Conservation (phyloP, 2,797 vertebrate genomes). For the Holocentrus rufus region DNA sequence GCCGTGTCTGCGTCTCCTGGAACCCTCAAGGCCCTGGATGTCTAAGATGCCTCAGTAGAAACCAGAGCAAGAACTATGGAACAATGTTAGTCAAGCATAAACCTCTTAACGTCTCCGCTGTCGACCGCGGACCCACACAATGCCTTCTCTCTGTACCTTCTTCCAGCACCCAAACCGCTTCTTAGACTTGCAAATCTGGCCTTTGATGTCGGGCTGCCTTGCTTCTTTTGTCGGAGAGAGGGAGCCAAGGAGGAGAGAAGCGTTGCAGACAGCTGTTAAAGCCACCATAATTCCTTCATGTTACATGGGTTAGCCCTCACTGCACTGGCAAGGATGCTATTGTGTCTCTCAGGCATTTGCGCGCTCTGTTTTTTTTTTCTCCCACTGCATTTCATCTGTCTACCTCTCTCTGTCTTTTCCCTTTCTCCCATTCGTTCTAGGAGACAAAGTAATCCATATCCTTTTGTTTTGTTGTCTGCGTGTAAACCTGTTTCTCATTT, state of each 20-base stretch:
- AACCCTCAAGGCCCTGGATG: conserved; percentile 63
- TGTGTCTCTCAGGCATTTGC: conserved; percentile 60
- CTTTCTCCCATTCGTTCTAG: conserved; percentile 22
- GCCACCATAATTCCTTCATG: conserved; percentile 72
- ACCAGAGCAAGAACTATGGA: conserved; percentile 68
- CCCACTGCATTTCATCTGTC: conserved; percentile 47
- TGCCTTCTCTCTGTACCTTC: conserved; percentile 74
- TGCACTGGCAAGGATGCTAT: conserved; percentile 66
- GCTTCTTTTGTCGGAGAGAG: conserved; percentile 71
- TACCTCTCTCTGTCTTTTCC: conserved; percentile 18
- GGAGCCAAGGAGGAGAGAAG: conserved; percentile 61
- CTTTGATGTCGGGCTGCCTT: conserved; percentile 75
- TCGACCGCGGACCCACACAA: conserved; percentile 73
- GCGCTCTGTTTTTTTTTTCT: conserved; percentile 17
- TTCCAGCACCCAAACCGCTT: conserved; percentile 73
- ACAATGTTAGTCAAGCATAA: conserved; percentile 74
- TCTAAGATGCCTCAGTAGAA: conserved; percentile 71
- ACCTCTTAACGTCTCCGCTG: conserved; percentile 72
- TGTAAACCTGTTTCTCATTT: conserved; percentile 78
- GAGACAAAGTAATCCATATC: conserved; percentile 64
- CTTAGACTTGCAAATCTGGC: conserved; percentile 78
- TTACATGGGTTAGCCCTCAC: conserved; percentile 69
- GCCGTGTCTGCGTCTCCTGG: conserved; percentile 62
- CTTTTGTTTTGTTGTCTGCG: conserved; percentile 73
- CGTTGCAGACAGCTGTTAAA: conserved; percentile 75